Evolutionary conservation across 1,140 invertebrate genomes (phyloP), one percentile per base, ranked within the genome.

Genomic region (Cardiocondyla obscurior): DNA sequence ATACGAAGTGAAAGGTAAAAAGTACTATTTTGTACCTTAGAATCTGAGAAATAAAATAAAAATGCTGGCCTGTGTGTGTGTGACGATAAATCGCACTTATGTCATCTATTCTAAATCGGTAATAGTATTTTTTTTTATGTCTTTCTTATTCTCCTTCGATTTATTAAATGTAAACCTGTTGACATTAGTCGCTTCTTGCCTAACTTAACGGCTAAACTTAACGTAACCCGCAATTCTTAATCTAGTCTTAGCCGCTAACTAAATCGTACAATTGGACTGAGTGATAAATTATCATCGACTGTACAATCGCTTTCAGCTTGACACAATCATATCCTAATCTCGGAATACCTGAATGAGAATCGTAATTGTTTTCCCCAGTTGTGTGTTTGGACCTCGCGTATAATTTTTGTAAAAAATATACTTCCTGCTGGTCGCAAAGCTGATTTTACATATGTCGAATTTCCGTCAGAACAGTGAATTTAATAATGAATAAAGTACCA

Each of bases 231-330:
- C 69, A 88, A 85, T 85, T 76, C 86, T 88, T 88, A 89, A 89
- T 86, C 81, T 74, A 88, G 42, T 67, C 87, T 89, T 88, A 89
- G 88, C 39, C 60, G 77, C 87, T 89, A 86, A 89, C 73, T 87
- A 81, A 89, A 89, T 85, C 82, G 84, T 89, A 89, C 79, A 79
- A 72, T 84, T 83, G 87, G 87, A 89, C 85, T 87, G 85, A 89
- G 65, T 82, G 85, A 87, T 89, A 85, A 89, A 89, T 89, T 89
- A 89, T 88, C 73, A 69, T 89, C 85, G 85, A 89, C 88, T 89
- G 88, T 89, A 89, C 88, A 89, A 77, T 42, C 77, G 77, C 82
- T 77, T 83, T 83, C 49, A 72, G 55, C 51, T 83, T 76, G 69
- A 88, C 55, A 84, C 42, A 83, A 81, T 84, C 62, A 79, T 55